Evolutionary conservation across 2,888 invertebrate species (phyloP), one percentile per base, ranked within the genome.

Genomic region (Melikaiella ostensackeni): DNA sequence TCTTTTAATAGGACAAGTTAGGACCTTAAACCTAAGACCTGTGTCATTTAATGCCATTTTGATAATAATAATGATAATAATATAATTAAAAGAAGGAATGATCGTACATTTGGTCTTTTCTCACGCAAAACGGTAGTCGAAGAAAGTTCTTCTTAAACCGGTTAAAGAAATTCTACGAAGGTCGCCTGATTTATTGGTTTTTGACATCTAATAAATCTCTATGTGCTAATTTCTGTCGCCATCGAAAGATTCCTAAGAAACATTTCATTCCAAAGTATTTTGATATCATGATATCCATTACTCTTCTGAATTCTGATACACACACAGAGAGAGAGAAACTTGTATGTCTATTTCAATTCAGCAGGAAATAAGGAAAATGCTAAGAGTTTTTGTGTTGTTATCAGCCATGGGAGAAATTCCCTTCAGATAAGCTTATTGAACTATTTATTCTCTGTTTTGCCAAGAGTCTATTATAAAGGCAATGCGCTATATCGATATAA

Each of bases 401-500:
- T 30, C 27, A 42, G n/a, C 6, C 3, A 70, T 30, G 30, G 42
- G 46, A 27, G 70, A 46, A 42, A 46, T 70, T 70, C n/a, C 11
- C 50, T 50, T n/a, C 33, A 5, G 57, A 24, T 57, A 13, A 24
- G 24, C 46, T 70, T 70, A 50, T 70, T 50, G 30, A 70, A 50
- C 50, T 50, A 70, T 70, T 70, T 70, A 70, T 70, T 70, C 50
- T 50, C 50, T 70, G 11, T 21, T 50, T n/a, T 70, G 19, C n/a
- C 9, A 21, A 64, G n/a, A 27, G 30, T 70, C 70, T 70, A 70
- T 70, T 70, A 70, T 27, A 66, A 66, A 66, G 27, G 66, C 66
- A 46, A n/a, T 70, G 50, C 70, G 19, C 70, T 42, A 46, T 27
- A 46, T 66, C 30, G 70, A 70, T 70, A 70, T 50, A 70, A 70